Conservation (phyloP, 2,797 vertebrate genomes). For the Schizothorax lantsangensis region DNA sequence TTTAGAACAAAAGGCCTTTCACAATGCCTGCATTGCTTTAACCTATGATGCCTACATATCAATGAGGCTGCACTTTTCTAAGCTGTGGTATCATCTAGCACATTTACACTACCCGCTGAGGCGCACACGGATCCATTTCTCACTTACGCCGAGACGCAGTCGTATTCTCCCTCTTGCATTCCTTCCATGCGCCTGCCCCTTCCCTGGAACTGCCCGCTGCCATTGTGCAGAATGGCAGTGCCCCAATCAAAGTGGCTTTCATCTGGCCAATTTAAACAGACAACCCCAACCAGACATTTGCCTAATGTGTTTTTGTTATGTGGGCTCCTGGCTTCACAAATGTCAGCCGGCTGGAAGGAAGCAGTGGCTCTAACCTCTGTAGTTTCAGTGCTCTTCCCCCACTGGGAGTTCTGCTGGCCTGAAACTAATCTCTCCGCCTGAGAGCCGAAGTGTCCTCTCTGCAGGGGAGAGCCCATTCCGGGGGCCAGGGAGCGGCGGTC, state of each 20-base stretch:
- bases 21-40: slow-evolving; percentile 10
- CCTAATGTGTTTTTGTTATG: slow-evolving; percentile 87
- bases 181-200: slow-evolving; percentile 29
- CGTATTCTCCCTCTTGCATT: slow-evolving; percentile 34
- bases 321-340: slow-evolving; percentile 81
- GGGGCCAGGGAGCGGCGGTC: slow-evolving; percentile 63
- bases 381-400: slow-evolving; percentile 69
- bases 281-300: slow-evolving; percentile 83
- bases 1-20: slow-evolving; percentile 4
- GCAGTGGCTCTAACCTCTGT: slow-evolving; percentile 73
- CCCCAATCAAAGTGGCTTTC: slow-evolving; percentile 79
- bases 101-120: slow-evolving; percentile 44
- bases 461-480: slow-evolving; percentile 62
- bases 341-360: slow-evolving; percentile 76
- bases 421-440: slow-evolving; percentile 67
- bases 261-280: slow-evolving; percentile 84
- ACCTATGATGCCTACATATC: slow-evolving; percentile 27
- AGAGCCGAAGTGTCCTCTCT: slow-evolving; percentile 39
- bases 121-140: slow-evolving; percentile 34
- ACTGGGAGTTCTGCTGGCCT: slow-evolving; percentile 67
- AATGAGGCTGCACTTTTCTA: slow-evolving; percentile 46
- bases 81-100: slow-evolving; percentile 51
- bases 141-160: slow-evolving; percentile 7
- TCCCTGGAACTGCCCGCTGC: slow-evolving; percentile 66
- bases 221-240: slow-evolving; percentile 72